Evolutionary conservation across 2,888 invertebrate genomes (phyloP), one percentile per base, ranked within the genome.

Genomic region (Orthosia cruda): DNA sequence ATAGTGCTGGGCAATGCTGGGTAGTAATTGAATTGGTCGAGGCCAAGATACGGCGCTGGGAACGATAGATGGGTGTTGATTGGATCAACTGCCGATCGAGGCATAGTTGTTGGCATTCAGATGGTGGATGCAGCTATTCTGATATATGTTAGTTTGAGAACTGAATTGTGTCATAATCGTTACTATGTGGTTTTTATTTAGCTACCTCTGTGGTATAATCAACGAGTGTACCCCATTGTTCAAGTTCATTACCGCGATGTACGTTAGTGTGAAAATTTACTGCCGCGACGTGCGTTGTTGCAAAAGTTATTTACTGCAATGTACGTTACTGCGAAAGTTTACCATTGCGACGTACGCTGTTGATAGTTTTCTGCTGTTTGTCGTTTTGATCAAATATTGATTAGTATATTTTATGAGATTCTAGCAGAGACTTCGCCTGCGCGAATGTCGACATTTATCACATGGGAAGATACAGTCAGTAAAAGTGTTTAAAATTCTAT

Each of bases 1-100:
- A 74, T 86, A 85, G 85, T 85, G 80, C 11, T 76, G 87, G 49
- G 59, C 32, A 50, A n/a, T 69, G 77, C n/a, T 80, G 85, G 52
- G 58, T 23, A 50, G n/a, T 71, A 57, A 72, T 77, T 65, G 52
- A 65, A 78, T 72, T 61, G 62, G 66, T 47, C 63, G 67, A 77
- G 58, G 71, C 72, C 72, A 77, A 81, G 50, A 62, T 68, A 64
- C 18, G 4, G n/a, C 23, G n/a, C 58, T 77, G 66, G 18, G 59
- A 64, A 61, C 55, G 57, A 55, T 72, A 47, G 57, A 26, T 65
- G 57, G 52, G 55, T 40, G 73, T 67, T 62, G 50, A 80, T 73
- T 73, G 26, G 23, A 74, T 74, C 58, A 76, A 45, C 9, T 20
- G 20, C n/a, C 76, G 50, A 64, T 58, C 50, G 20, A 18, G 5